These are phyloP conservation scores for Tinea pellionella DNA, from an alignment of 2,888 invertebrate genomes.

Conservation along the genomic window DNA sequence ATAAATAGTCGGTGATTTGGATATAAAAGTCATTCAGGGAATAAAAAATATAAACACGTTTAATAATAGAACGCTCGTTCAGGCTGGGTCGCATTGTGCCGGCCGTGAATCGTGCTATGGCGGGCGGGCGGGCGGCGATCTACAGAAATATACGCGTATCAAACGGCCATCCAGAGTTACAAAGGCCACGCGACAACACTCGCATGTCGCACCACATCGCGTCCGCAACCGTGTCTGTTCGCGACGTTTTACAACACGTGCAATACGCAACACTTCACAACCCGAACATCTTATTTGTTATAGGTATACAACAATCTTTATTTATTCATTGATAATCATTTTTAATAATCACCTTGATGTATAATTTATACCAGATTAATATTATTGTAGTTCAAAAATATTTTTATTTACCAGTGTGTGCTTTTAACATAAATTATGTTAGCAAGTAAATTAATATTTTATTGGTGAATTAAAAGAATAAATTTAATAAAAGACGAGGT, in stretches of 20 bases:
- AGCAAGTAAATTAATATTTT: too few relatives aligned
- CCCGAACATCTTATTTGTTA: neutral
- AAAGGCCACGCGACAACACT: slow-evolving; percentile 31
- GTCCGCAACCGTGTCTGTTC: neutral
- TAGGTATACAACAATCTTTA: neutral
- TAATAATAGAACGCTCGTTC: slow-evolving; percentile 66
- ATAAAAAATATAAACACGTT: slow-evolving; percentile 68
- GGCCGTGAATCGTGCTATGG: slow-evolving; percentile 66
- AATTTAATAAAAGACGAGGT: too few relatives aligned
- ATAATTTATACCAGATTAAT: too few relatives aligned
- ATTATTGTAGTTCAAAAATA: too few relatives aligned
- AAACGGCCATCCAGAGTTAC: slow-evolving; percentile 27
- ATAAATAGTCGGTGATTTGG: slow-evolving; percentile 28
- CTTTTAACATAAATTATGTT: too few relatives aligned
- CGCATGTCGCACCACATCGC: slow-evolving; percentile 13
- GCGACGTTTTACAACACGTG: neutral
- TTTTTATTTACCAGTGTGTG: too few relatives aligned
- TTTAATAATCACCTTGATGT: neutral
- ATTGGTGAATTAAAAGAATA: too few relatives aligned
- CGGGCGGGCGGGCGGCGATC: too few relatives aligned
- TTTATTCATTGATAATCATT: neutral
- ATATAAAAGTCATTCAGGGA: slow-evolving; percentile 49
- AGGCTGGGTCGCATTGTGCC: slow-evolving; percentile 56
- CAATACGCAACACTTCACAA: neutral
- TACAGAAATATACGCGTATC: slow-evolving; percentile 56